Conservation (phyloP, 2,113 vertebrate genomes). For the Ciconia maguari region DNA sequence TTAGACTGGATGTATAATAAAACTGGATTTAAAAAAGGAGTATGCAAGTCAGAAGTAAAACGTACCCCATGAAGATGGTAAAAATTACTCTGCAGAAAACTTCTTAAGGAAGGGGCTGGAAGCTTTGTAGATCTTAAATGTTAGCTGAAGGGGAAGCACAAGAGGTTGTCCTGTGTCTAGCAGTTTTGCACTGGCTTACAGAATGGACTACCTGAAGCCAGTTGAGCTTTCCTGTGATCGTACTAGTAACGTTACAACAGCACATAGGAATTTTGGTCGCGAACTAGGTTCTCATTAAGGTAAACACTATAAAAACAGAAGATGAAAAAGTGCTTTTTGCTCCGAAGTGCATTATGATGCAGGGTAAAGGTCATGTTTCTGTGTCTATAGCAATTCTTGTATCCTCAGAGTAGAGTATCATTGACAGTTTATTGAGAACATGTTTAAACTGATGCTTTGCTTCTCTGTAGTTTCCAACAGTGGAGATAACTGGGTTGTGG, state of each 20-base stretch:
- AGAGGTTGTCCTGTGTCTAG: neutral
- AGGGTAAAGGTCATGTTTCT: neutral
- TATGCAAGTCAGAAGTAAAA: neutral
- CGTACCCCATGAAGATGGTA: neutral
- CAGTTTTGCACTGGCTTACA: neutral
- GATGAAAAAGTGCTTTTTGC: neutral
- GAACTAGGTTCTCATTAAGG: neutral
- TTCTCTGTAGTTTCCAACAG: neutral
- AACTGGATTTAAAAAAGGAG: neutral
- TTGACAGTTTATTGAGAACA: conserved; percentile 22
- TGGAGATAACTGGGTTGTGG: neutral
- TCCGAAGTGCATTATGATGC: neutral
- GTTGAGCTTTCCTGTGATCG: neutral
- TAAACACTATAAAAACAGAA: neutral
- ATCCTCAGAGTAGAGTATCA: neutral
- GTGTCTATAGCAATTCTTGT: neutral
- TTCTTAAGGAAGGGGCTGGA: neutral
- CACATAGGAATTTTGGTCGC: neutral
- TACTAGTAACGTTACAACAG: neutral
- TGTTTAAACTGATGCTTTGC: neutral
- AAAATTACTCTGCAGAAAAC: neutral
- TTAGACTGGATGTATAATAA: neutral
- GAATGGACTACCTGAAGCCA: neutral
- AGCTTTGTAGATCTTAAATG: neutral
- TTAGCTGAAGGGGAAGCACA: neutral